A percentile compares a stretch with the other conserved stretches of the same genome.
phyloP scores from a whole-genome alignment of 2,888 invertebrate species.

The Lamellibrachia columna region DNA sequence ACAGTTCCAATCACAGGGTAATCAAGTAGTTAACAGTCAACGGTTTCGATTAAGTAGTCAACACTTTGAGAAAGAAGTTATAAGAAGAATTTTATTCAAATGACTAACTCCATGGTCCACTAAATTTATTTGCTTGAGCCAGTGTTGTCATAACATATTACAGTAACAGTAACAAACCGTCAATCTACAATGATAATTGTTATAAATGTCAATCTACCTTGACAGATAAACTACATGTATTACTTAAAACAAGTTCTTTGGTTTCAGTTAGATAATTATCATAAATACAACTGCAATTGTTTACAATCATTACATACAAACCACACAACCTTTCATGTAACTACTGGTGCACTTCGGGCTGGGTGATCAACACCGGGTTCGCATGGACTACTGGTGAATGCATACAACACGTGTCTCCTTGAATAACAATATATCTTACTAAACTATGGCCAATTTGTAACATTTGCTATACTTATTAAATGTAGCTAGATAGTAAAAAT shows the following conservation, averaged over 20 bases:
- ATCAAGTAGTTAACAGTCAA: no score
- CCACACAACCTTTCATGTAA: neutral
- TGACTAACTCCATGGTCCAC: constrained; percentile 16
- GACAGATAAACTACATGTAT: neutral
- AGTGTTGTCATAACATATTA: neutral
- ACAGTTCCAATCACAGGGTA: no score
- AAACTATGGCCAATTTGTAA: neutral
- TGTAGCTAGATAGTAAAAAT: no score
- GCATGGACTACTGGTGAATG: no score
- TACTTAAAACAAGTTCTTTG: neutral
- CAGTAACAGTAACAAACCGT: neutral
- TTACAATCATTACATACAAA: neutral
- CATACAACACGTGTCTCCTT: no score
- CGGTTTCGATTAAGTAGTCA: neutral
- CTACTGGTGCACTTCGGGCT: neutral
- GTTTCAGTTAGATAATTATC: neutral
- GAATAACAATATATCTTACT: no score
- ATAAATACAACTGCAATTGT: neutral
- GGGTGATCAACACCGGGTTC: no score
- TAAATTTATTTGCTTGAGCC: neutral
- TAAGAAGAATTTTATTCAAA: neutral
- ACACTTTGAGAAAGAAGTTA: neutral
- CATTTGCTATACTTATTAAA: neutral
- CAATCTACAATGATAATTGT: neutral
- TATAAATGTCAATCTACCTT: neutral